Conservation (phyloP, 2,797 vertebrate genomes). For the Pangasius macronema region DNA sequence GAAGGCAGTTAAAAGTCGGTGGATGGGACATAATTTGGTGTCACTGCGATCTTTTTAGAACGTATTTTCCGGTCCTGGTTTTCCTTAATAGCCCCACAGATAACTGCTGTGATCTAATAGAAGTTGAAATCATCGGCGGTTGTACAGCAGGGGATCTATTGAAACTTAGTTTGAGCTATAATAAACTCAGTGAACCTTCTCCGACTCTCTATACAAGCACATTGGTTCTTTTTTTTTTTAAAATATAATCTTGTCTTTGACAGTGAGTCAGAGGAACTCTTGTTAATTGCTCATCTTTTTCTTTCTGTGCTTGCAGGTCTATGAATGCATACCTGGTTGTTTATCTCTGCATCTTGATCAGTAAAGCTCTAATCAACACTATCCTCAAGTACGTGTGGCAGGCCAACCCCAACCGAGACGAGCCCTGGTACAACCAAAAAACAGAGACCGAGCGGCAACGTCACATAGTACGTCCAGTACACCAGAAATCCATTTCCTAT, state of each 20-base stretch:
- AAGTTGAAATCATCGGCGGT: background rate
- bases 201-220: background rate
- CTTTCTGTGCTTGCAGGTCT: constrained; percentile 75
- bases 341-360: constrained; percentile 94
- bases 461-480: constrained; percentile 77
- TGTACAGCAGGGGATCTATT: constrained; percentile 17
- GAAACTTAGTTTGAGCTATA: constrained; percentile 16
- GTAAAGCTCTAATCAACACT: constrained; percentile 93
- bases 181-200: background rate
- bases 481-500: background rate
- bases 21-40: constrained; percentile 27
- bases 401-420: constrained; percentile 83
- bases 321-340: constrained; percentile 96
- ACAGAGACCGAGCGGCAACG: constrained; percentile 84
- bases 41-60: constrained; percentile 24
- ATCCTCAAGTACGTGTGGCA: constrained; percentile 91
- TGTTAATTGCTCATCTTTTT: background rate
- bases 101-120: constrained; percentile 33
- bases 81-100: constrained; percentile 20
- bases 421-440: constrained; percentile 93
- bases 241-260: background rate
- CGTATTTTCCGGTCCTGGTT: constrained; percentile 1
- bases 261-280: background rate
- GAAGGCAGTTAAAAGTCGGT: constrained; percentile 18
- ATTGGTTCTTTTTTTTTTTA: background rate